phyloP scores from a whole-genome alignment of 2,888 invertebrate genomes.

The Lamellibrachia satsuma region DNA sequence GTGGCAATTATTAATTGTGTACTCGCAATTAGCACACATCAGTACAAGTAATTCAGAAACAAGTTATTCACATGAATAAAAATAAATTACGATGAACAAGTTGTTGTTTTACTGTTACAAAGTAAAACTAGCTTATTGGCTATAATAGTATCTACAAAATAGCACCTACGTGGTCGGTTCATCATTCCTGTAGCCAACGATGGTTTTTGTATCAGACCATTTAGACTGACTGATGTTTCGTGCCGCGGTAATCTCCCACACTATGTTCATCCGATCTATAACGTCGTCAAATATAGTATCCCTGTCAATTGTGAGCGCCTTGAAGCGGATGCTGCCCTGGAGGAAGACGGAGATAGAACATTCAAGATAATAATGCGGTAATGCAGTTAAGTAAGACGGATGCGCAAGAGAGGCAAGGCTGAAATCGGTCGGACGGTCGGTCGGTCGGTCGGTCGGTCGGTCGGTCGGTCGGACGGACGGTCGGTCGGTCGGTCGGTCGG shows the following conservation, averaged over 20 bases:
- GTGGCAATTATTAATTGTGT: too few relatives aligned
- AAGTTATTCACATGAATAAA: too few relatives aligned
- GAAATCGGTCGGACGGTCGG: background rate
- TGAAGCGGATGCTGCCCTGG: background rate
- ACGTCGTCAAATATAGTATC: background rate
- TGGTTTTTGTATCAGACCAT: background rate
- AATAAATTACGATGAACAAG: too few relatives aligned
- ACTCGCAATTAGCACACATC: too few relatives aligned
- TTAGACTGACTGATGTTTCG: background rate
- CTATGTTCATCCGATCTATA: background rate
- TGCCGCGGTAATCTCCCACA: background rate
- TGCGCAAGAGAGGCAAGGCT: background rate
- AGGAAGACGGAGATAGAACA: background rate
- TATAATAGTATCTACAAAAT: background rate
- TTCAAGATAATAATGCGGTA: too few relatives aligned
- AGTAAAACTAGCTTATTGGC: background rate
- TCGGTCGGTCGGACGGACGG: background rate
- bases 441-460: background rate
- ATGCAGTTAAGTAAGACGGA: background rate
- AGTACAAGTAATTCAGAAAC: too few relatives aligned
- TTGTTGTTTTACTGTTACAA: too few relatives aligned
- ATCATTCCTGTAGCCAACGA: background rate
- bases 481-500: background rate
- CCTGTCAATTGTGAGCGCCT: background rate
- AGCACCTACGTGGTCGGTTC: background rate